phyloP scores from a whole-genome alignment of 2,888 invertebrate genomes.

The Uropetala carovei region DNA sequence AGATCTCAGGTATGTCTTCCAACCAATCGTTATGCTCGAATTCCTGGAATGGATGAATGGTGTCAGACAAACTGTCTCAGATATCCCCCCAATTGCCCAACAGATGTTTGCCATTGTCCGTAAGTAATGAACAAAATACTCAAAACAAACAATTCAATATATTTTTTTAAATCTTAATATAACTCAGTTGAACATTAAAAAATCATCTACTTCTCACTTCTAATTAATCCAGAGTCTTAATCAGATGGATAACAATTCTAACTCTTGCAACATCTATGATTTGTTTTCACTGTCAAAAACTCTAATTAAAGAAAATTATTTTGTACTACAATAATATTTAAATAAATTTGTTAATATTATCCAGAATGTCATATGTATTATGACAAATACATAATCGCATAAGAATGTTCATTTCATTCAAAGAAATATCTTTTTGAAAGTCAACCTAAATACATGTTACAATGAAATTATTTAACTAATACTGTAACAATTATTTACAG shows the following conservation, averaged over 20 bases:
- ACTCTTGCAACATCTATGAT: too few relatives aligned
- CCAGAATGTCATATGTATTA: too few relatives aligned
- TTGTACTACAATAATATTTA: too few relatives aligned
- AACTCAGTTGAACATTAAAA: background rate
- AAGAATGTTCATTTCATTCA: too few relatives aligned
- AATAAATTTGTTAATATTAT: too few relatives aligned
- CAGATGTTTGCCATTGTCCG: slow-evolving; percentile 87
- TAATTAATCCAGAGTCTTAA: background rate
- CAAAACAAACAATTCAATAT: background rate
- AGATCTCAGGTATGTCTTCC: slow-evolving; percentile 57
- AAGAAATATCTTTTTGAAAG: too few relatives aligned
- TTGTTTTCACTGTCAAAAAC: too few relatives aligned
- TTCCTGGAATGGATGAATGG: slow-evolving; percentile 89
- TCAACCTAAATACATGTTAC: too few relatives aligned
- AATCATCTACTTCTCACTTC: background rate
- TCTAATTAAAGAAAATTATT: too few relatives aligned
- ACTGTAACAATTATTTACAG: slow-evolving; percentile 76
- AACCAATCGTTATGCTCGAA: slow-evolving; percentile 72
- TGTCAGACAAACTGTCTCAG: slow-evolving; percentile 91
- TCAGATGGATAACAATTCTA: background rate
- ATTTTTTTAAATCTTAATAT: too few relatives aligned
- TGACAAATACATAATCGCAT: too few relatives aligned
- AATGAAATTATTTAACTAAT: background rate
- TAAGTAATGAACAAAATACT: slow-evolving; percentile 77
- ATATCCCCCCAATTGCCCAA: slow-evolving; percentile 91